Evolutionary conservation across 2,888 invertebrate genomes (phyloP).

Genomic region (Synanthedon andrenaeformis): DNA sequence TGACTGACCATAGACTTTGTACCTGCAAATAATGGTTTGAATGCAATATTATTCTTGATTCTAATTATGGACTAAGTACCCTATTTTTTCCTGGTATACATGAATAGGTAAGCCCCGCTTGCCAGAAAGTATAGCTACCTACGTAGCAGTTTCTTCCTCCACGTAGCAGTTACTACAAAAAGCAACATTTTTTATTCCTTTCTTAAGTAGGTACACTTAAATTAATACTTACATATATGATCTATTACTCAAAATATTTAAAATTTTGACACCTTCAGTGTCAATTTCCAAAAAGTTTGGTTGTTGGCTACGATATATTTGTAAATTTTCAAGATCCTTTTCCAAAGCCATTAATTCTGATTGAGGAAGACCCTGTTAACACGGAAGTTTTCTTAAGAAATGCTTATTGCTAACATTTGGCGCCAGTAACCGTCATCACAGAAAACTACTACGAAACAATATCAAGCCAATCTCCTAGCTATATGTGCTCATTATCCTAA

Average conservation of each 20-base stretch:
- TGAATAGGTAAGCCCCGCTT: no score
- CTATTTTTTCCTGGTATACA: neutral
- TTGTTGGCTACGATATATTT: slow-evolving; percentile 22
- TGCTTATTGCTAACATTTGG: no score
- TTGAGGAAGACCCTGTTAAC: slow-evolving; percentile 31
- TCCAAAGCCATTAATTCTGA: slow-evolving; percentile 21
- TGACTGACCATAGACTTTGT: slow-evolving; percentile 48
- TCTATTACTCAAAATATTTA: slow-evolving; percentile 34
- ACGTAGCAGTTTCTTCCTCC: no score
- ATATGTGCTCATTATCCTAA: no score
- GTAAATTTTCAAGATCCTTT: slow-evolving; percentile 18
- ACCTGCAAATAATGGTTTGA: slow-evolving; percentile 24
- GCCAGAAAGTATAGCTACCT: no score
- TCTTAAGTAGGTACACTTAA: no score
- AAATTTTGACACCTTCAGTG: slow-evolving; percentile 30
- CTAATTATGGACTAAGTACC: neutral
- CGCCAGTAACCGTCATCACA: no score
- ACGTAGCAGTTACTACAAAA: no score
- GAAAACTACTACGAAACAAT: no score
- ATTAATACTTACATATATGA: slow-evolving; percentile 28
- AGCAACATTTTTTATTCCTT: no score
- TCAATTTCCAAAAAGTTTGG: slow-evolving; percentile 42
- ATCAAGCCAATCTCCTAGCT: no score
- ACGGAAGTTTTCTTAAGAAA: slow-evolving; percentile 1
- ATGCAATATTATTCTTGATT: neutral